Percentiles rank a stretch among this genome's conserved stretches.
Conservation (phyloP, 2,113 vertebrate genomes). For the Alligator mississippiensis region DNA sequence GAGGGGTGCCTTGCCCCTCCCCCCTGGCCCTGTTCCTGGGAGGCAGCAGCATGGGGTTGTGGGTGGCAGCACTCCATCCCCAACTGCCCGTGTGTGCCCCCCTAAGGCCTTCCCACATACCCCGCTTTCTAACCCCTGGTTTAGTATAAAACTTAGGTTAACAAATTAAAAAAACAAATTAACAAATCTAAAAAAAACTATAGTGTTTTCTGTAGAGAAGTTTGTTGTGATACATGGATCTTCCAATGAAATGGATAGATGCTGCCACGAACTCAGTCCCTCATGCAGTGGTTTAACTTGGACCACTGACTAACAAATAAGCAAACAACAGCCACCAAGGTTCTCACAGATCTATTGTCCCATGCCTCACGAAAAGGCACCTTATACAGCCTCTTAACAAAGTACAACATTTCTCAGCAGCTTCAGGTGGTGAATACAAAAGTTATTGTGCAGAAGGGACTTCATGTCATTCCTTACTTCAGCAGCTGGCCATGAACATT, state of each 20-base stretch:
- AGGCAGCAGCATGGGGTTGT: no score
- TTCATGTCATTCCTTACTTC: not conserved
- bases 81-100: no score
- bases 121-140: no score
- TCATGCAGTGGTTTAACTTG: not conserved
- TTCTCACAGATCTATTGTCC: not conserved
- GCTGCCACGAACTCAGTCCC: not conserved
- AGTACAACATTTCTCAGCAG: not conserved
- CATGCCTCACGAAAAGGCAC: not conserved
- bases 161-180: not conserved
- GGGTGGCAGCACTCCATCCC: no score
- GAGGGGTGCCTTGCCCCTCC: no score
- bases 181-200: not conserved
- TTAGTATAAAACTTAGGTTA: not conserved
- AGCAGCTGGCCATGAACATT: not conserved
- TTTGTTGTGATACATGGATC: not conserved
- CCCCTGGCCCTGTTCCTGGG: no score
- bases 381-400: not conserved
- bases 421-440: not conserved
- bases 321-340: not conserved
- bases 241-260: not conserved
- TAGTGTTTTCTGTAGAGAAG: not conserved
- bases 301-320: not conserved
- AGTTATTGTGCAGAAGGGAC: not conserved
- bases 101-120: no score